Evolutionary conservation across 2,888 invertebrate species (phyloP).

Genomic region (Drepana falcataria): DNA sequence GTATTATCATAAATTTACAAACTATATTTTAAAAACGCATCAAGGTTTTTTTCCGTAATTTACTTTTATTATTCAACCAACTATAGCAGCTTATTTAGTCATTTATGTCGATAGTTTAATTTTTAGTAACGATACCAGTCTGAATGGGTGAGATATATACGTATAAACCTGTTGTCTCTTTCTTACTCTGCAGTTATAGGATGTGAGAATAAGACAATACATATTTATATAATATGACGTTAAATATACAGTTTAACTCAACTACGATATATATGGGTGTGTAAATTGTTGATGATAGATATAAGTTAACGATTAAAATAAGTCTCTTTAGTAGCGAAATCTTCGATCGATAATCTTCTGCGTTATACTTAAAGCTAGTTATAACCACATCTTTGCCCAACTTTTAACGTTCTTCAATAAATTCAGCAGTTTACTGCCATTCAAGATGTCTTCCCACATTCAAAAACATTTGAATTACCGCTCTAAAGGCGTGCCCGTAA

Average conservation of each 20-base stretch:
- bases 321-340: no score
- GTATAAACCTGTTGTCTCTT: not conserved
- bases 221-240: no score
- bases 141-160: not conserved
- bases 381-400: not conserved
- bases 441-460: not conserved
- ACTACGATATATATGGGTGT: no score
- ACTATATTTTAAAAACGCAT: conserved; percentile 34
- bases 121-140: not conserved
- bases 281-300: no score
- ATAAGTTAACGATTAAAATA: no score
- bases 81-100: conserved; percentile 13
- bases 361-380: not conserved
- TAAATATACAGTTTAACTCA: no score
- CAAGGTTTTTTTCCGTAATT: conserved; percentile 29
- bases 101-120: conserved; percentile 18
- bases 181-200: not conserved
- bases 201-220: not conserved
- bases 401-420: not conserved
- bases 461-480: not conserved
- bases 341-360: not conserved
- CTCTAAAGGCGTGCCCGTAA: not conserved
- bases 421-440: not conserved
- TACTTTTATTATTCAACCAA: conserved; percentile 18
- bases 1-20: conserved; percentile 54